Percentiles rank a stretch among this genome's conserved stretches.
These are phyloP conservation scores for Myiozetetes cayanensis DNA, from an alignment of 2,113 vertebrate genomes.

Conservation along the genomic window DNA sequence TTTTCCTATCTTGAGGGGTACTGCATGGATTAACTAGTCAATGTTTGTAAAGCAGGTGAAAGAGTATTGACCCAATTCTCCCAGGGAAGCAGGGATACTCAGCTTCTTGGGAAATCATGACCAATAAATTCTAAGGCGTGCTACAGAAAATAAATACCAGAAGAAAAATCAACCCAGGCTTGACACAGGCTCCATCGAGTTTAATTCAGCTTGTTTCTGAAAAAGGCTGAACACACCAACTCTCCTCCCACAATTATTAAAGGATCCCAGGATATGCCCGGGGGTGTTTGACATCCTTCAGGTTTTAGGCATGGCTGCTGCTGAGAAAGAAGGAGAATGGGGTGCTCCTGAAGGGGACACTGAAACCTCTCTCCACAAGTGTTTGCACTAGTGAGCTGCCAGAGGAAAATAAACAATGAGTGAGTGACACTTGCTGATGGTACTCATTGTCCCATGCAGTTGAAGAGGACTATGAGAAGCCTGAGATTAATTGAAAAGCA, in stretches of 20 bases:
- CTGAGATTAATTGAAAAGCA: background rate
- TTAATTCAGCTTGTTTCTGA: background rate
- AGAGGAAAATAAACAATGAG: background rate
- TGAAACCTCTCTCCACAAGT: background rate
- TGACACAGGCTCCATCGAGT: background rate
- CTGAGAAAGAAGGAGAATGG: background rate
- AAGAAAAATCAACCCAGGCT: background rate
- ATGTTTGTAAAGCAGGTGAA: conserved; percentile 31
- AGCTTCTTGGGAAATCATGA: background rate
- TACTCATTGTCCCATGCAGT: background rate
- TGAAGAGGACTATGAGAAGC: background rate
- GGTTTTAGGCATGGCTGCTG: background rate
- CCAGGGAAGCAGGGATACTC: background rate
- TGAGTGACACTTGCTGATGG: background rate
- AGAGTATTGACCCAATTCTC: conserved; percentile 8
- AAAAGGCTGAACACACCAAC: background rate
- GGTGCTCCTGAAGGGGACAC: background rate
- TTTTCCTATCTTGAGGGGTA: conserved; percentile 18
- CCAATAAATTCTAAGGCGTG: background rate
- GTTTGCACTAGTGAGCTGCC: background rate
- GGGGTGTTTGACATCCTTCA: background rate
- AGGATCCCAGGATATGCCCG: background rate
- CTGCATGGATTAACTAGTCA: conserved; percentile 35
- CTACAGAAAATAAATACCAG: conserved; percentile 5
- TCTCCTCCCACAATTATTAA: background rate